Evolutionary conservation across 2,113 vertebrate genomes (phyloP).

Genomic region (Entosphenus tridentatus): DNA sequence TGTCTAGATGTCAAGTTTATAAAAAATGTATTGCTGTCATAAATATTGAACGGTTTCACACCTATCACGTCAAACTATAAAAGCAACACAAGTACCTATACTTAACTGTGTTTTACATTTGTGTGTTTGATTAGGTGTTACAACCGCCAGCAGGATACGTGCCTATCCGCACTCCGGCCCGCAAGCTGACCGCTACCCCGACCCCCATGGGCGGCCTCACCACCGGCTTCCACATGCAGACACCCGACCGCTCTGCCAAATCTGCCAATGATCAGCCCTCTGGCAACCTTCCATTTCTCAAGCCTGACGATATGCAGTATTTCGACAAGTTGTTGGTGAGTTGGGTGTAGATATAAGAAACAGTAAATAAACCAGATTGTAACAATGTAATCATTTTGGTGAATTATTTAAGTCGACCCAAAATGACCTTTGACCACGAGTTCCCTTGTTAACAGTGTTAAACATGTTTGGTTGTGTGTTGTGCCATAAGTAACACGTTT

Average conservation of each 20-base stretch:
- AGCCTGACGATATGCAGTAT: constrained; percentile 96
- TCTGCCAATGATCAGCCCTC: constrained; percentile 90
- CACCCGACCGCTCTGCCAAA: constrained; percentile 73
- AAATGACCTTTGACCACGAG: too few relatives aligned
- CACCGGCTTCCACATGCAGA: constrained; percentile 96
- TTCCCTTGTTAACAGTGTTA: too few relatives aligned
- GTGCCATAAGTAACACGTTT: not conserved
- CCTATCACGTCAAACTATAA: too few relatives aligned
- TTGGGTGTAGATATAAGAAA: not conserved
- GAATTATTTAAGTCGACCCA: too few relatives aligned
- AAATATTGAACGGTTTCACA: not conserved
- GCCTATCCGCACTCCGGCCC: constrained; percentile 83
- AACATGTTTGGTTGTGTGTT: too few relatives aligned
- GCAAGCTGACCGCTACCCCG: constrained; percentile 82
- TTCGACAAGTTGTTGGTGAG: constrained; percentile 88
- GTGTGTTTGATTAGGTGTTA: constrained; percentile 34
- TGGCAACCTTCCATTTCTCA: constrained; percentile 91
- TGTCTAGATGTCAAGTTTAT: not conserved
- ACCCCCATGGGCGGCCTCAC: constrained; percentile 74
- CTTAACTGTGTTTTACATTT: too few relatives aligned
- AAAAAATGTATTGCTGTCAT: not conserved
- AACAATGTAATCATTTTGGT: too few relatives aligned
- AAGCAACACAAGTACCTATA: too few relatives aligned
- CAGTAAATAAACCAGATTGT: too few relatives aligned
- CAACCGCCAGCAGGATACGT: constrained; percentile 90